Base-by-base conservation (phyloP, 2,797 vertebrate species). In the Sebastes goodei region DNA sequence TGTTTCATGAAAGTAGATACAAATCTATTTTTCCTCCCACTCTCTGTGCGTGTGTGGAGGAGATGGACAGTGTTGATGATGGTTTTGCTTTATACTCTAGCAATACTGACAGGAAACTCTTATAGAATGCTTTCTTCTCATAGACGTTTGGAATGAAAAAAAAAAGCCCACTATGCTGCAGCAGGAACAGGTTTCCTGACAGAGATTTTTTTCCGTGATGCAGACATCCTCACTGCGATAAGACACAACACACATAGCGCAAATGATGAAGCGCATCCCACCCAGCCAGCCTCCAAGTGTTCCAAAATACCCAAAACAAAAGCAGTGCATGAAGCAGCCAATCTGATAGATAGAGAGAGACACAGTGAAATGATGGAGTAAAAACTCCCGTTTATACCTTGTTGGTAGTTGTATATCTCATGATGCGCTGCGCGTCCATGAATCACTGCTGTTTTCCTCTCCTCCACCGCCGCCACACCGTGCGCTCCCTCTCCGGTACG, bases 171-270 rank as follows among this genome's bases (percentile, higher is more conserved):
- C 42, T 79, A 25, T 52, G 4, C 85, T 87, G 84, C 88, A 79
- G 77, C 14, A 55, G 63, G 73, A 77, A 76, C 78, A 81, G 86
- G 78, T 89, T 74, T 56, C 14, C 74, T 83, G 62, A 85, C 33
- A 55, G 70, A 73, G 67, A 77, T 76, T 83, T 74, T 73, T 84
- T 74, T 73, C 78, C 59, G 74, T 78, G 87, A 81, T 87, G 92
- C 90, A 90, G 88, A 73, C 83, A 81, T 80, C 70, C 84, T 62
- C 61, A 86, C 86, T 81, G 86, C 86, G 82, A 87, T 82, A 77
- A 87, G 82, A 86, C 75, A 68, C 49, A 53, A 59, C 6, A 80
- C 42, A 74, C 65, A 85, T 12, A 55, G 73, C 64, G 52, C 76
- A 83, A 59, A 84, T 35, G 67, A 74, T 38, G 35, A 38, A 14